Evolutionary conservation across 2,888 invertebrate genomes (phyloP).

Genomic region (Eristalinus aeneus): DNA sequence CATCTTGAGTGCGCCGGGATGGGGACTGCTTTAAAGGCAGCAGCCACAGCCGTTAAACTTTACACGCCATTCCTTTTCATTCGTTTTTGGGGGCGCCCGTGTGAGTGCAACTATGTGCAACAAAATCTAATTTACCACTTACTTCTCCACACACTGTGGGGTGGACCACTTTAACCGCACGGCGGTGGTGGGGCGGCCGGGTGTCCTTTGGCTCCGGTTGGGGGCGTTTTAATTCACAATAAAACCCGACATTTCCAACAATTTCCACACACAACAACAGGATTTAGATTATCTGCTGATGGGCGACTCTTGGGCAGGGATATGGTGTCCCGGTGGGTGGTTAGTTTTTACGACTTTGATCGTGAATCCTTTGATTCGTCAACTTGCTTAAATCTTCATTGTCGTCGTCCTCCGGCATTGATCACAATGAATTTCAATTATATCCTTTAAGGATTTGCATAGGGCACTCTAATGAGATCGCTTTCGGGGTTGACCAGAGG

Average conservation of each 20-base stretch:
- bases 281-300: constrained; percentile 44
- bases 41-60: neutral
- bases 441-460: constrained; percentile 30
- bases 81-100: neutral
- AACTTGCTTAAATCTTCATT: constrained; percentile 25
- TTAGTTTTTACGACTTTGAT: constrained; percentile 11
- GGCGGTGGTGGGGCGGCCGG: no score
- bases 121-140: constrained; percentile 60
- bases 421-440: constrained; percentile 47
- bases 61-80: neutral
- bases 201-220: no score
- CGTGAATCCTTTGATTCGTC: constrained; percentile 9
- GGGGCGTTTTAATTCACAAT: constrained; percentile 50
- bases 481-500: neutral
- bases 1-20: constrained; percentile 25
- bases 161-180: constrained; percentile 5
- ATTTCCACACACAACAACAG: constrained; percentile 20
- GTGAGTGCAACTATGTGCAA: constrained; percentile 53
- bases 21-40: neutral
- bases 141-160: neutral
- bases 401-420: neutral
- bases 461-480: constrained; percentile 15
- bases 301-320: no score
- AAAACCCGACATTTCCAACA: constrained; percentile 36
- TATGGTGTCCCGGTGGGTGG: no score